phyloP scores from a whole-genome alignment of 2,888 invertebrate species.

The Drosophila merina region DNA sequence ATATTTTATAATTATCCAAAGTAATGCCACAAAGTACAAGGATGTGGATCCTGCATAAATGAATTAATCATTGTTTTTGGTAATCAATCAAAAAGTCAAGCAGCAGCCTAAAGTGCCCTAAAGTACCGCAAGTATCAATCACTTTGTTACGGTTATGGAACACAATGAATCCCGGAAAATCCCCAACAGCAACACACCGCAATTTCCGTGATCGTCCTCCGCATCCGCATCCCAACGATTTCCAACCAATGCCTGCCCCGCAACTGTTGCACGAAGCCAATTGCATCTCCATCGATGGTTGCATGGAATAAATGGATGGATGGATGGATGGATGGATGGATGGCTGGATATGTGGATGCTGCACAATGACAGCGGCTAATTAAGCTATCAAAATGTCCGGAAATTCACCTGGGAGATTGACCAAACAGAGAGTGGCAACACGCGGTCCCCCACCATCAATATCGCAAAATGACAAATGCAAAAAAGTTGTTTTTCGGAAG shows the following conservation, averaged over 20 bases:
- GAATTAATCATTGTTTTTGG: conserved; percentile 22
- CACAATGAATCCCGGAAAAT: conserved; percentile 32
- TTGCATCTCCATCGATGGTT: conserved; percentile 25
- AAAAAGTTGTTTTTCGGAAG: too few species aligned
- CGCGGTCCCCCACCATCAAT: neutral
- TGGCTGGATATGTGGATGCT: conserved; percentile 4
- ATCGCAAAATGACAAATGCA: neutral
- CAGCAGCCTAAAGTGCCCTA: conserved; percentile 10
- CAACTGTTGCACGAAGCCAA: conserved; percentile 44
- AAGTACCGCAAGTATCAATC: conserved; percentile 19
- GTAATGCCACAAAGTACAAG: too few species aligned
- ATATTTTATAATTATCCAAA: neutral
- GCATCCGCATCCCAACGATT: too few species aligned
- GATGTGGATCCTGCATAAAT: neutral
- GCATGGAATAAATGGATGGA: conserved; percentile 1
- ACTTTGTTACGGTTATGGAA: conserved; percentile 25
- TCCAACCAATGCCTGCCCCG: neutral
- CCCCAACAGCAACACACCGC: conserved; percentile 23
- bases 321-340: conserved; percentile 10
- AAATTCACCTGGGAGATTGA: conserved; percentile 3
- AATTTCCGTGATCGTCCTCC: conserved; percentile 25
- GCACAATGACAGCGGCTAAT: conserved; percentile 40
- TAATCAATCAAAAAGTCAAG: conserved; percentile 30
- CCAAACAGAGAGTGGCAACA: neutral
- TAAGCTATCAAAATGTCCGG: conserved; percentile 49